These are phyloP conservation scores for Galago senegalensis DNA, from an alignment of 2,797 vertebrate genomes.

Conservation along the genomic window DNA sequence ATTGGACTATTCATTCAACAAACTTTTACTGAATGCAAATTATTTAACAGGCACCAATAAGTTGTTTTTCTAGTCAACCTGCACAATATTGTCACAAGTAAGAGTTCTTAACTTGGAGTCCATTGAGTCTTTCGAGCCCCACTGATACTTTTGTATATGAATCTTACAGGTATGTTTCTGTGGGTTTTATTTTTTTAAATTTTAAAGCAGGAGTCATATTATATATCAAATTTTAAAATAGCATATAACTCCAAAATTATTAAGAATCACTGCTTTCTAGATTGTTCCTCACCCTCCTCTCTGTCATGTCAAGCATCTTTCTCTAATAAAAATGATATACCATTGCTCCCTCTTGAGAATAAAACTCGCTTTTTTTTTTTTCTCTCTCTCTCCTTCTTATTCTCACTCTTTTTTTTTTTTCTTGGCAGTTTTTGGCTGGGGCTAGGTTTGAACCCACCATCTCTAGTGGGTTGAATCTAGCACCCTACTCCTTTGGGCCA, in stretches of 20 bases:
- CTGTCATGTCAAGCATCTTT: neutral
- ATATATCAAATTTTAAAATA: neutral
- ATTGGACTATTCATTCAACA: neutral
- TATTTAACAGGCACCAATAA: neutral
- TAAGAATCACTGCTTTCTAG: neutral
- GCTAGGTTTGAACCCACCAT: too few species aligned
- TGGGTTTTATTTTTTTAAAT: neutral
- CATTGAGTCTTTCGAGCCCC: neutral
- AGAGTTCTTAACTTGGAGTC: neutral
- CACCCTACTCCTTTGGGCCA: too few species aligned
- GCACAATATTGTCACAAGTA: neutral
- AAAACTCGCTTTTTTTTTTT: neutral
- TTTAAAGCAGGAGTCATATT: too few species aligned
- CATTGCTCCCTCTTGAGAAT: neutral
- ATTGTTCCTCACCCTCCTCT: neutral
- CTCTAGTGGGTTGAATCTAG: too few species aligned
- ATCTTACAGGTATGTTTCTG: neutral
- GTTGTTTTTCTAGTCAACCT: neutral
- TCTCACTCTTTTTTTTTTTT: neutral
- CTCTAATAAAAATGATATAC: neutral
- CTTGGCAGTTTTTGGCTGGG: too few species aligned
- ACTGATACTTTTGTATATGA: neutral
- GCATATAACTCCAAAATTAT: neutral
- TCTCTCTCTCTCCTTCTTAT: neutral
- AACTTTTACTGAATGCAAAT: neutral